Base-by-base conservation (phyloP, 2,797 vertebrate genomes). In the Echiichthys vipera region DNA sequence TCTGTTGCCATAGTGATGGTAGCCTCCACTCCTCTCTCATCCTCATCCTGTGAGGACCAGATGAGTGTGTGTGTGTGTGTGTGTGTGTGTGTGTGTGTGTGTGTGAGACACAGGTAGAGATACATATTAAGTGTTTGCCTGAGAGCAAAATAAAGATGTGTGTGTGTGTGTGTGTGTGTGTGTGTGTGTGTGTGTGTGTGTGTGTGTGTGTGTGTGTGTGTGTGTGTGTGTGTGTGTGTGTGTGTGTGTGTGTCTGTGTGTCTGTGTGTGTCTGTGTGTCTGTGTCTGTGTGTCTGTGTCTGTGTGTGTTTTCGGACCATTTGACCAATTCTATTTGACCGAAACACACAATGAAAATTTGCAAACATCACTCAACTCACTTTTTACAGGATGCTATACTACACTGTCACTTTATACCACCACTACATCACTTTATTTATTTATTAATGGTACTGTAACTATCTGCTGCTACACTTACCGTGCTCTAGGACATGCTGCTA, bases 1-100 rank as follows among this genome's bases (percentile, higher is more conserved):
- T 86, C 84, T 88, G 91, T 92, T 92, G 85, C 88, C 74, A 80
- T 93, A 84, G 92, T 62, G 87, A 94, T 25, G 6, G 32, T 65
- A 74, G 63, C 73, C 84, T 78, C 71, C 68, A 77, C 58, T 66
- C 14, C 56, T 62, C 77, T 61, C 32, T 59, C 53, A 58, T 84
- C 56, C 32, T 74, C 57, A 75, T 66, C 54, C 65, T 67, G 29
- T 37, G 45, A 80, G 58, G 47, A 74, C 64, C 68, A 47, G 51
- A 80, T 77, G 65, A 57, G 67, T 64, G 69, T 66, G 58, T 39
- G 20, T 42, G 65, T 27, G 43, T 47, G 30, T 11, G 11, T 64
- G 47, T 65, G 62, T 30, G 62, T 45, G 46, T 17, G 61, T 54
- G 39, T 8, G 46, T n/a, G 54, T 69, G 65, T 50, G 63, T 67